These are phyloP conservation scores for Psittacula derbiana DNA, from an alignment of 2,797 vertebrate species.

Conservation along the genomic window DNA sequence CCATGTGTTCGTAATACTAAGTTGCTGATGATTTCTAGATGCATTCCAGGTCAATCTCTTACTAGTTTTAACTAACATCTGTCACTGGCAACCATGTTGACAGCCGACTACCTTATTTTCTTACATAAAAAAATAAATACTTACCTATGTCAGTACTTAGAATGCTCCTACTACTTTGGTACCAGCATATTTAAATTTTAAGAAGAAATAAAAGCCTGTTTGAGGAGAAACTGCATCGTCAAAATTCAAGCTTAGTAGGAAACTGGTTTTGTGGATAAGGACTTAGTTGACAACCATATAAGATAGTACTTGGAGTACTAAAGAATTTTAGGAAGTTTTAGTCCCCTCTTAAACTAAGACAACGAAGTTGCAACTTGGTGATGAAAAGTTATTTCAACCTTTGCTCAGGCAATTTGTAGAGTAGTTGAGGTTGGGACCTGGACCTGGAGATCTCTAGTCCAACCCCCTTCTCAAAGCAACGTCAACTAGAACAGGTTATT, in stretches of 20 bases:
- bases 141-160: neutral
- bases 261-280: neutral
- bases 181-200: neutral
- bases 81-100: neutral
- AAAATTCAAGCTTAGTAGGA: neutral
- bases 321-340: neutral
- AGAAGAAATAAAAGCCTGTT: neutral
- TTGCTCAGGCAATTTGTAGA: neutral
- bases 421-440: neutral
- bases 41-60: neutral
- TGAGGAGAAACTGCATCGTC: neutral
- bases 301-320: neutral
- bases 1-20: neutral
- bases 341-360: neutral
- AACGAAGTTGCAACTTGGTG: neutral
- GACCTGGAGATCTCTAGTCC: neutral
- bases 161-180: neutral
- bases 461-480: neutral
- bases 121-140: neutral
- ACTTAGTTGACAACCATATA: neutral
- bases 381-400: neutral
- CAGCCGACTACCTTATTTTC: neutral
- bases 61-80: slow-evolving; percentile 3
- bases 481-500: neutral
- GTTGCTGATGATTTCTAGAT: neutral